A percentile compares a stretch with the other conserved stretches of the same genome.
These are phyloP conservation scores for Hoplias malabaricus DNA, from an alignment of 2,113 vertebrate genomes.

Conservation along the genomic window DNA sequence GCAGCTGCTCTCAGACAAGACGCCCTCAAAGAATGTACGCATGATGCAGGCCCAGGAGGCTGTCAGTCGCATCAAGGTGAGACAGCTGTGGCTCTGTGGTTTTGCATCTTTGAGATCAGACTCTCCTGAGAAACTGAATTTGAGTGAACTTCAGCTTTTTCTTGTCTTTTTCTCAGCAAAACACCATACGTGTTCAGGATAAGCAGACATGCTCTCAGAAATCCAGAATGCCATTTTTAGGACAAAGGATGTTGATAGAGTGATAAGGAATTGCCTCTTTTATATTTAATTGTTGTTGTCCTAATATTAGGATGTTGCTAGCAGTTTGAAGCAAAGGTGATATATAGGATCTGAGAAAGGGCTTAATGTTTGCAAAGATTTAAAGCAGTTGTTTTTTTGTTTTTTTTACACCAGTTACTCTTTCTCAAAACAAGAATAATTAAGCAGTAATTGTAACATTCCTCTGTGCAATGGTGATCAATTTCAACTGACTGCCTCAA, in stretches of 20 bases:
- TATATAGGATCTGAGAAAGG: background rate
- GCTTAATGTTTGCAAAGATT: background rate
- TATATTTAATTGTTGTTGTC: background rate
- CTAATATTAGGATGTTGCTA: background rate
- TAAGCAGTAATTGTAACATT: background rate
- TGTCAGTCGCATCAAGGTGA: constrained; percentile 94
- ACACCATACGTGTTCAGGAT: constrained; percentile 24
- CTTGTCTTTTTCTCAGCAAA: constrained; percentile 17
- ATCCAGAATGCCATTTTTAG: constrained; percentile 2
- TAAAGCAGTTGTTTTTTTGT: background rate
- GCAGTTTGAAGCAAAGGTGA: background rate
- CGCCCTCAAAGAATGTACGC: constrained; percentile 93
- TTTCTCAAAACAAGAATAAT: background rate
- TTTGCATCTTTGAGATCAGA: background rate
- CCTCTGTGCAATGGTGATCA: background rate
- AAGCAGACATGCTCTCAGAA: background rate
- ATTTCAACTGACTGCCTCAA: background rate
- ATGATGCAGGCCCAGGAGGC: constrained; percentile 99
- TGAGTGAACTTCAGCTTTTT: constrained; percentile 24
- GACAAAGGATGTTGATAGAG: background rate
- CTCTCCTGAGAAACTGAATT: background rate
- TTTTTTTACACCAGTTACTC: background rate
- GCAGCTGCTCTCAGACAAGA: constrained; percentile 95
- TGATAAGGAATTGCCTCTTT: background rate
- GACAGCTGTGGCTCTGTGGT: constrained; percentile 13